Evolutionary conservation across 2,113 vertebrate species (phyloP), one percentile per base, ranked within the genome.

Genomic region (Dicrurus megarhynchus): DNA sequence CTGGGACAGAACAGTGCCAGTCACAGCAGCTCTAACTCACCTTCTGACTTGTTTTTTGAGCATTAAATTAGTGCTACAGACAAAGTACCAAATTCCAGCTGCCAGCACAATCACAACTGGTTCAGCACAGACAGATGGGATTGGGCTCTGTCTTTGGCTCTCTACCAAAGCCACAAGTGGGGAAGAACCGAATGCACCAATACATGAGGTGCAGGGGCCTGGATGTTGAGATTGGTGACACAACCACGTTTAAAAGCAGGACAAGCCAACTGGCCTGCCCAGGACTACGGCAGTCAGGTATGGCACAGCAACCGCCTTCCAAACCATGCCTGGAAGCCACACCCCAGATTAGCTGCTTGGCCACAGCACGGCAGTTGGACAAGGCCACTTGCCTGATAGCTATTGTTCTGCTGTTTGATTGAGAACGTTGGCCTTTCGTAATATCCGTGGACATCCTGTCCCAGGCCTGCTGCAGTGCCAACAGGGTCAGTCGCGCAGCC

Each of bases 381-480:
- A 89, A 75, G 74, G 82, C 69, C 75, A 24, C 33, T 64, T 49
- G 94, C 46, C 76, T 70, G 68, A 39, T 6, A 86, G 52, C 84
- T 57, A 52, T 95, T 94, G 88, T 96, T 97, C 60, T 95, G 52
- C 63, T 2, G 5, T 77, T 53, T 37, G 67, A 80, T 19, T 80
- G 84, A 94, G 92, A 93, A 61, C 0, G 1, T 47, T 33, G 64
- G 57, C 57, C 50, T 74, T 79, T 89, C 1, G 5, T 27, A 86
- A 96, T 32, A n/a, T 68, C 86, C 4, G 3, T 76, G 89, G 71
- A 94, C 94, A 75, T 94, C 82, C 96, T 93, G 96, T 94, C 90
- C 92, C 2, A 0, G 37, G 61, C 33, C 80, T 70, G 60, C 68
- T 65, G 84, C 56, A 8, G 41, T 83, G 85, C 95, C 95, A 95